phyloP scores from a whole-genome alignment of 1,140 invertebrate genomes.

The Melanaphis sacchari region DNA sequence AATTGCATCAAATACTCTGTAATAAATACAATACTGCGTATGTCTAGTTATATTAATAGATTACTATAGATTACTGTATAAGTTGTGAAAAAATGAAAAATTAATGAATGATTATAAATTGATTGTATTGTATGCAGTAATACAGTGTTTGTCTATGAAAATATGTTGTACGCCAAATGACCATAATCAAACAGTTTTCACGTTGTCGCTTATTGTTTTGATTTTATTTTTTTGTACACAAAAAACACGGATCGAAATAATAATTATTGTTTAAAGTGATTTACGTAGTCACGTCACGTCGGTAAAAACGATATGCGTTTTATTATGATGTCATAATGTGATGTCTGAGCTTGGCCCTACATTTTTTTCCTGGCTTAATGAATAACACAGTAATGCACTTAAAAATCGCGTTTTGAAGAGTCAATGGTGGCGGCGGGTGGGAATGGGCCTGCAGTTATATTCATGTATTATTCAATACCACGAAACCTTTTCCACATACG shows the following conservation, averaged over 20 bases:
- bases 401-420: slow-evolving; percentile 35
- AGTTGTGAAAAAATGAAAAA: background rate
- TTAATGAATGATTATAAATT: background rate
- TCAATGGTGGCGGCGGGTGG: accelerated
- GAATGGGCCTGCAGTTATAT: background rate
- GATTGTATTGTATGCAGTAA: background rate
- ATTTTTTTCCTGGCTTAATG: background rate
- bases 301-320: background rate
- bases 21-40: background rate
- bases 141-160: background rate
- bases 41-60: background rate
- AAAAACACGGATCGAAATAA: background rate
- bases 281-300: background rate
- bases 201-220: background rate
- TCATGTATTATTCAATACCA: slow-evolving; percentile 43
- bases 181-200: slow-evolving; percentile 29
- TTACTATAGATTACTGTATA: background rate
- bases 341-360: background rate
- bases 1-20: background rate
- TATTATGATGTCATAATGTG: slow-evolving; percentile 23
- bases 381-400: slow-evolving; percentile 52
- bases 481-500: slow-evolving; percentile 5
- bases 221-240: background rate
- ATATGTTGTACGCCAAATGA: background rate
- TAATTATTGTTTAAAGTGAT: background rate